Percentiles rank a stretch among this genome's conserved stretches.
phyloP scores from a whole-genome alignment of 2,797 vertebrate genomes.

The Squalus acanthias region DNA sequence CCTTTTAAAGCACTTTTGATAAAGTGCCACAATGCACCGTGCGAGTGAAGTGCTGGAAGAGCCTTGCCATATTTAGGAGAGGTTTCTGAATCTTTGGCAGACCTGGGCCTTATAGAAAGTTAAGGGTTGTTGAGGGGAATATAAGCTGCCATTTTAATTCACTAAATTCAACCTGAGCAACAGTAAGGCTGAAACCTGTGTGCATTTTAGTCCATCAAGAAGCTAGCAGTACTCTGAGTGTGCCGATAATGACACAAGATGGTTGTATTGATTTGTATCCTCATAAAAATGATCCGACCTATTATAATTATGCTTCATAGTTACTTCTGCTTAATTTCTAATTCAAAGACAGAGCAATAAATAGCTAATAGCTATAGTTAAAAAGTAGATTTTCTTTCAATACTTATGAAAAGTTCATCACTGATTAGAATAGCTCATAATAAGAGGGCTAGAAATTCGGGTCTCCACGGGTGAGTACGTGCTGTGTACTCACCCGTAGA shows the following conservation, averaged over 20 bases:
- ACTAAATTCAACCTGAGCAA: neutral
- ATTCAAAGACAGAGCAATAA: neutral
- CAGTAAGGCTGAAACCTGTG: neutral
- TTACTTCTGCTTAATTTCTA: neutral
- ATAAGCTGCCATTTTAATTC: neutral
- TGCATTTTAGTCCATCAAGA: neutral
- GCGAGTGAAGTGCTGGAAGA: neutral
- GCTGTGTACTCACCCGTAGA: no score
- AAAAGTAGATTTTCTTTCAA: neutral
- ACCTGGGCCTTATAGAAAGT: neutral
- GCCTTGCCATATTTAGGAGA: neutral
- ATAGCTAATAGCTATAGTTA: neutral
- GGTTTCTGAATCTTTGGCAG: neutral
- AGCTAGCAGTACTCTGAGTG: neutral
- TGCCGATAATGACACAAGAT: no score
- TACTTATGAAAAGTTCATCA: neutral
- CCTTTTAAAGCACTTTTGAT: neutral
- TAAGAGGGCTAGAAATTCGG: neutral
- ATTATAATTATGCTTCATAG: neutral
- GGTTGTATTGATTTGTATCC: neutral
- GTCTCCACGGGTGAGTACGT: no score
- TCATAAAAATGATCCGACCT: neutral
- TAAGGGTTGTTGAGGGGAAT: neutral
- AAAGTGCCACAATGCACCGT: neutral
- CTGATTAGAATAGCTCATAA: neutral